Evolutionary conservation across 92 coral and sea anemone genomes (phyloP), one percentile per base, ranked within the genome.

Genomic region (Ricordea florida): DNA sequence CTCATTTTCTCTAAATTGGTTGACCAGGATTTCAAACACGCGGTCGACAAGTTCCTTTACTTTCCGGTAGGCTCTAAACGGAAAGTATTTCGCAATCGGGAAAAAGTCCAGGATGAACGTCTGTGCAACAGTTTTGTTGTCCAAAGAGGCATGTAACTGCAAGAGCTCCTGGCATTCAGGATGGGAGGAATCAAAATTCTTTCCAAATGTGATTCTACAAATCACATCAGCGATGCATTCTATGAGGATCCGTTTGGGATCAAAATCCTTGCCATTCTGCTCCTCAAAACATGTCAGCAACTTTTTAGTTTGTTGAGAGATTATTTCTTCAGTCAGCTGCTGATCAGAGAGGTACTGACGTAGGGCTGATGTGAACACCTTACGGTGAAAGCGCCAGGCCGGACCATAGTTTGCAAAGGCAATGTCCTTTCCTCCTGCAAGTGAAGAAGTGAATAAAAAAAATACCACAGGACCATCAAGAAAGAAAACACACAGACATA

Each of bases 301-400:
- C n/a, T n/a, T n/a, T n/a, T n/a, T n/a, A 72, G 52, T 63, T 35
- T 31, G 62, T 44, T 5, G 79, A 81, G 66, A 80, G 74, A 56
- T 35, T 24, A 36, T 57, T n/a, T 22, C 24, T 22, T 57, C 40
- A 13, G 31, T 23, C 40, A 57, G 26, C 5, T 57, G 65, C 65
- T 57, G 40, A 18, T 57, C 65, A 29, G 65, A 29, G 40, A 57
- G 38, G 20, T 57, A 57, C 65, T n/a, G n/a, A n/a, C n/a, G n/a
- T n/a, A n/a, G n/a, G n/a, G n/a, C n/a, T n/a, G n/a, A n/a, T n/a
- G n/a, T n/a, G n/a, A n/a, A n/a, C n/a, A n/a, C n/a, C n/a, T n/a
- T n/a, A n/a, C n/a, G n/a, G n/a, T n/a, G n/a, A n/a, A n/a, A n/a
- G n/a, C n/a, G n/a, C n/a, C n/a, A n/a, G n/a, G n/a, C n/a, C n/a